These are phyloP conservation scores for Drosophila mulleri DNA, from an alignment of 2,888 invertebrate genomes.

Conservation along the genomic window DNA sequence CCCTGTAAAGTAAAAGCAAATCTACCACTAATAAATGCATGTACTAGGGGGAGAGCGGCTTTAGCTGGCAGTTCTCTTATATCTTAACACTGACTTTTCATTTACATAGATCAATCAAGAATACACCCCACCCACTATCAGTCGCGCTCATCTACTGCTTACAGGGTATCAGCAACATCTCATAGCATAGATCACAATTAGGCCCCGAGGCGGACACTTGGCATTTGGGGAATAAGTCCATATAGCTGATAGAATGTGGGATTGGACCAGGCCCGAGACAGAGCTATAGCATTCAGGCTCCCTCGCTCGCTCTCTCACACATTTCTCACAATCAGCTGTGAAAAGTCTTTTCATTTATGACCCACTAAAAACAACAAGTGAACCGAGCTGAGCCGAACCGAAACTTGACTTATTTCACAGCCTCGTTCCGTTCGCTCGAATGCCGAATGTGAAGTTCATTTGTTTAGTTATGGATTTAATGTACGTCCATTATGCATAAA, in stretches of 20 bases:
- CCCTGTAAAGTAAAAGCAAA: not conserved
- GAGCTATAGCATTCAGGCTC: conserved; percentile 63
- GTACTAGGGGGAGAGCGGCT: not conserved
- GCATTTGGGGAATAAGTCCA: conserved; percentile 15
- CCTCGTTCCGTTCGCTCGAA: conserved; percentile 20
- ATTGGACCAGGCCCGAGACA: conserved; percentile 40
- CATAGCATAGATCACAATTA: conserved; percentile 41
- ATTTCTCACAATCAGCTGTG: conserved; percentile 82
- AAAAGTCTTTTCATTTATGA: conserved; percentile 80
- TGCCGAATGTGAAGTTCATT: conserved; percentile 39
- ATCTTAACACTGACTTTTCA: not conserved
- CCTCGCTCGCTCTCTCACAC: conserved; percentile 19
- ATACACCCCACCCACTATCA: not conserved
- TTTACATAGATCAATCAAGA: not conserved
- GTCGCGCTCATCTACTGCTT: not conserved
- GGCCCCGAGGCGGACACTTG: conserved; percentile 14
- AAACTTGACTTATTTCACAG: conserved; percentile 51
- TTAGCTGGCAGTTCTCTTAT: no score
- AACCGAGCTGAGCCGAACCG: conserved; percentile 27
- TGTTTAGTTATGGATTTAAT: conserved; percentile 75
- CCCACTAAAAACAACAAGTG: conserved; percentile 69
- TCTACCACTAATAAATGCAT: not conserved
- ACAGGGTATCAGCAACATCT: conserved; percentile 29
- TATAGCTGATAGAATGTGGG: conserved; percentile 4
- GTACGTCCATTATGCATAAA: conserved; percentile 79